Evolutionary conservation across 2,113 vertebrate species (phyloP), one percentile per base, ranked within the genome.

Genomic region (Spea multiplicata): DNA sequence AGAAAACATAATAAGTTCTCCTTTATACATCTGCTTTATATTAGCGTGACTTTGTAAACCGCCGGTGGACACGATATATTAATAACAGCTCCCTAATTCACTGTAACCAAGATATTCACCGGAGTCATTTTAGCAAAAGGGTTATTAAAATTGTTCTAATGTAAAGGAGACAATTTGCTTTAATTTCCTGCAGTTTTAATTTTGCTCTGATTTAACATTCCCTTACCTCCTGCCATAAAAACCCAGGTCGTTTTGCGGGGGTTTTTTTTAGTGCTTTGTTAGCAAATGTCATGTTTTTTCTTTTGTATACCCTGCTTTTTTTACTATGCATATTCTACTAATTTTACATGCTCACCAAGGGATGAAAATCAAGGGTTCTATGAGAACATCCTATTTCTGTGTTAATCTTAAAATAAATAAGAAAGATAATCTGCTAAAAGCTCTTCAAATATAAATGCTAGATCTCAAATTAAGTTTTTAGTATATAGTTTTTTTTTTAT

Each of bases 71-170:
- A 61, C 75, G 69, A 69, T 76, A 7, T 52, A 78, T 64, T 16
- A 8, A 55, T 71, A 77, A 77, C 62, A 65, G 44, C 64, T 50
- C 71, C 76, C 47, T 70, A 78, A 71, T 78, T 66, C 53, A 49
- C 67, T 30, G 67, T 71, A 78, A 78, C 55, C 49, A 47, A 71
- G 64, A 64, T n/a, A 78, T 64, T 78, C 76, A 71, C 76, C 44
- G 57, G 76, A 78, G 75, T 50, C 44, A 46, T 45, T 71, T 78
- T 78, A 67, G 52, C 75, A 62, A 71, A 78, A 78, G 59, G 67
- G 62, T 71, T 78, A 78, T 78, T 78, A 78, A 78, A 78, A 78
- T 67, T 71, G 10, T 52, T 62, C 46, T 64, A 71, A 46, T 71
- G 52, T 77, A 70, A 77, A 77, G 30, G 30, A 30, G 75, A 68